phyloP scores from a whole-genome alignment of 2,888 invertebrate species.

The Thymelicus lineola region DNA sequence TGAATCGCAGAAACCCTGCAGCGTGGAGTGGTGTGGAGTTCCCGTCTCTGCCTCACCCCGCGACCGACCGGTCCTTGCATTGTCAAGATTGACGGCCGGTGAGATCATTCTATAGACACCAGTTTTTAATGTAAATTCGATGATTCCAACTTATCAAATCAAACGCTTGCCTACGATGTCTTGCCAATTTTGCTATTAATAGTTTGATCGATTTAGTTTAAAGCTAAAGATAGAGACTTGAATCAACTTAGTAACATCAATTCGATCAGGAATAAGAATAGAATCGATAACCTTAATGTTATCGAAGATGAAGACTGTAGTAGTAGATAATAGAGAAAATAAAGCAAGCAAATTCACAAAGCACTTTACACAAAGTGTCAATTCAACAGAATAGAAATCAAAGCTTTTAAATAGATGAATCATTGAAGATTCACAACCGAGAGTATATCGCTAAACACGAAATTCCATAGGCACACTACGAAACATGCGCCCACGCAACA shows the following conservation, averaged over 20 bases:
- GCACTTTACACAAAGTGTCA: neutral
- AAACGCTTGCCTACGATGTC: neutral
- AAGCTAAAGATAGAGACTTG: neutral
- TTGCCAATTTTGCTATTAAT: neutral
- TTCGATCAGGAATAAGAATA: neutral
- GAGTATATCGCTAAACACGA: constrained; percentile 30
- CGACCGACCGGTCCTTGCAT: constrained; percentile 79
- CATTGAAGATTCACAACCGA: constrained; percentile 34
- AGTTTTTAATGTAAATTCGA: constrained; percentile 65
- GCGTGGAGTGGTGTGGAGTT: constrained; percentile 63
- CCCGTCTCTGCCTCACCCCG: constrained; percentile 61
- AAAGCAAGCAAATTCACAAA: too few species aligned
- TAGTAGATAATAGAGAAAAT: too few species aligned
- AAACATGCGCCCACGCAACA: constrained; percentile 55
- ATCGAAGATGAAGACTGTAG: neutral
- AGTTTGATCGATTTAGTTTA: neutral
- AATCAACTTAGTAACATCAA: neutral
- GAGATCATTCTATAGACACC: constrained; percentile 77
- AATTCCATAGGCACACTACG: constrained; percentile 46
- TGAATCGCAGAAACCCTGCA: constrained; percentile 79
- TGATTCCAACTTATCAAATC: constrained; percentile 46
- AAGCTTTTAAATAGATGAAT: constrained; percentile 30
- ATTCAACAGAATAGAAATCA: neutral
- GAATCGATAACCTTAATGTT: neutral
- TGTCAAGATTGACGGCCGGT: constrained; percentile 82